Percentiles rank a stretch among this genome's conserved stretches.
Evolutionary conservation across 2,888 invertebrate genomes (phyloP).

Genomic region (Glyphotaelius pellucidus): DNA sequence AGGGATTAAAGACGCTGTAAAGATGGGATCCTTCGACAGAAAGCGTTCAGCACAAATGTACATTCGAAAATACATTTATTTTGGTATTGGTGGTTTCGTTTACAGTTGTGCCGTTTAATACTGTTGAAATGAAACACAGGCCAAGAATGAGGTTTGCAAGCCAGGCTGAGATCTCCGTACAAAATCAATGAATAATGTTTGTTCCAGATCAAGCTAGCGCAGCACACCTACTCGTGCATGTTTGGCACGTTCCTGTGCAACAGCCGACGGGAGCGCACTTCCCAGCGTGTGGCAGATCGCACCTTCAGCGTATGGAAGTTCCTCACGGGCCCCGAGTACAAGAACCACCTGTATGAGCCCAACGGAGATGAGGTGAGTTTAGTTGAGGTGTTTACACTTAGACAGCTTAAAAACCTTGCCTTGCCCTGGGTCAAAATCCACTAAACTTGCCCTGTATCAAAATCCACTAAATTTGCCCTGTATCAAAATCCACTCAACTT

Average conservation of each 20-base stretch:
- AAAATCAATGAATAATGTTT: conserved; percentile 51
- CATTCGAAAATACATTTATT: not conserved
- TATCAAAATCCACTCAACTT: no score
- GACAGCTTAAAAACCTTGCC: not conserved
- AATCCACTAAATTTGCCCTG: no score
- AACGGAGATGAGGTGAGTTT: conserved; percentile 69
- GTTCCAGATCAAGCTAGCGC: conserved; percentile 92
- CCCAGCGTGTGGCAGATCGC: conserved; percentile 80
- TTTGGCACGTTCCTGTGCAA: conserved; percentile 98
- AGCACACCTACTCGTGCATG: conserved; percentile 96
- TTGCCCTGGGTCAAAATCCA: no score
- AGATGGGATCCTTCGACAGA: not conserved
- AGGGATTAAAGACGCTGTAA: no score
- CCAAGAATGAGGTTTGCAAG: not conserved
- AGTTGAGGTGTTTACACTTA: not conserved
- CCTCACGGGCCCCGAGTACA: conserved; percentile 86
- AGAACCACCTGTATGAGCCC: conserved; percentile 89
- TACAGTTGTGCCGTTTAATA: not conserved
- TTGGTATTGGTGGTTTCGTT: no score
- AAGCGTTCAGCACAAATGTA: not conserved
- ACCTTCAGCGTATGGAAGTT: conserved; percentile 94
- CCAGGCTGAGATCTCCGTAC: not conserved
- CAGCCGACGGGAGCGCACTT: conserved; percentile 84
- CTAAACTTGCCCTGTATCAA: no score
- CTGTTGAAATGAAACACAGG: not conserved